These are phyloP conservation scores for Melipona beecheii DNA, from an alignment of 2,888 invertebrate species.

Conservation along the genomic window DNA sequence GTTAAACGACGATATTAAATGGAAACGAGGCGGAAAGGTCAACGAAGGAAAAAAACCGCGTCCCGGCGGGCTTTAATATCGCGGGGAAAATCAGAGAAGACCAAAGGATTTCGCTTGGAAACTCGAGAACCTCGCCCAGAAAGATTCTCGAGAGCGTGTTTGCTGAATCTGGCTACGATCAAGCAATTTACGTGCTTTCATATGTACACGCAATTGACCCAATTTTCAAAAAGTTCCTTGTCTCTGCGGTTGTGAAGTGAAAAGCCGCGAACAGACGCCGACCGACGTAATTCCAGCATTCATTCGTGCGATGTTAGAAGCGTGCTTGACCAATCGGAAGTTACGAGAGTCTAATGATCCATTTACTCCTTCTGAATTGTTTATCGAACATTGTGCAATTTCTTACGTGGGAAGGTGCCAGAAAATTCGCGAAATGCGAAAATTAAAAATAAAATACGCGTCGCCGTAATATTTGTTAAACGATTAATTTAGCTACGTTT, in stretches of 20 bases:
- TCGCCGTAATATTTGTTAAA: no score
- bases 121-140: neutral
- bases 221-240: constrained; percentile 12
- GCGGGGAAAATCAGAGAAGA: neutral
- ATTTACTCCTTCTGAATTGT: neutral
- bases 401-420: neutral
- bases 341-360: neutral
- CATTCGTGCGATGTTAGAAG: neutral
- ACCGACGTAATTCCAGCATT: neutral
- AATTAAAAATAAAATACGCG: no score
- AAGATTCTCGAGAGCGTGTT: neutral
- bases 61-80: neutral
- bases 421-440: no score
- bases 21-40: neutral
- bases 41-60: neutral
- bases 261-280: no score
- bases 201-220: neutral
- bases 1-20: neutral
- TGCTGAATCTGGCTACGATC: constrained; percentile 3
- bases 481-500: no score
- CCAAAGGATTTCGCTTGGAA: neutral
- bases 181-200: no score
- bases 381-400: neutral
- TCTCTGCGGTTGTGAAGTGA: no score
- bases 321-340: neutral